These are phyloP conservation scores for Oncopeltus fasciatus DNA, from an alignment of 1,140 invertebrate genomes.

Conservation along the genomic window DNA sequence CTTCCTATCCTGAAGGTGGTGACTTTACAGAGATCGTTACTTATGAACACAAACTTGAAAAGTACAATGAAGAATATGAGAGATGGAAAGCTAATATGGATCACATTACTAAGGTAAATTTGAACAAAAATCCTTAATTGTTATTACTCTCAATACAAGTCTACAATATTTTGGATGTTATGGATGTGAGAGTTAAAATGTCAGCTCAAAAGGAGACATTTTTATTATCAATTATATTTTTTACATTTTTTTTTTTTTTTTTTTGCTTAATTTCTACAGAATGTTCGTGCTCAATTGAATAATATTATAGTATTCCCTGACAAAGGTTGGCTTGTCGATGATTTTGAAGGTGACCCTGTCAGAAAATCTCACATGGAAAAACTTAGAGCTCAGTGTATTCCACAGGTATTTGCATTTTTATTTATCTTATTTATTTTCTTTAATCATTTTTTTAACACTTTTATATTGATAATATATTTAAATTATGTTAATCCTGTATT, in stretches of 20 bases:
- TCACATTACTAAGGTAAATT: constrained; percentile 46
- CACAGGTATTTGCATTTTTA: constrained; percentile 37
- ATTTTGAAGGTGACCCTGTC: constrained; percentile 30
- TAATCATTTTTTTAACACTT: too few species aligned
- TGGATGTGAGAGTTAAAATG: neutral
- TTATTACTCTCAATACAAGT: neutral
- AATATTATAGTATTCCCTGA: constrained; percentile 80
- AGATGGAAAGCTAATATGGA: constrained; percentile 57
- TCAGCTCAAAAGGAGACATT: too few species aligned
- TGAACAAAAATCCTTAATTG: neutral
- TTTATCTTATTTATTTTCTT: neutral
- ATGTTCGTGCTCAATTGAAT: constrained; percentile 62
- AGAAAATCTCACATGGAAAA: constrained; percentile 49
- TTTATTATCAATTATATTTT: neutral
- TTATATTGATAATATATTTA: neutral
- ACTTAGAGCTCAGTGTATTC: constrained; percentile 66
- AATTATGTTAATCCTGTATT: neutral
- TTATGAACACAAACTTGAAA: constrained; percentile 63
- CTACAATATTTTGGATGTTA: neutral
- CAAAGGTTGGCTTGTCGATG: constrained; percentile 76
- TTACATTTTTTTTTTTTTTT: neutral
- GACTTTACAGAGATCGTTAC: constrained; percentile 79
- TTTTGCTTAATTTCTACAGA: constrained; percentile 36
- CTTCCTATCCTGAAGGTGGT: constrained; percentile 41
- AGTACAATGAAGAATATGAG: constrained; percentile 57